Evolutionary conservation across 1,140 invertebrate genomes (phyloP).

Genomic region (Adelges cooleyi): DNA sequence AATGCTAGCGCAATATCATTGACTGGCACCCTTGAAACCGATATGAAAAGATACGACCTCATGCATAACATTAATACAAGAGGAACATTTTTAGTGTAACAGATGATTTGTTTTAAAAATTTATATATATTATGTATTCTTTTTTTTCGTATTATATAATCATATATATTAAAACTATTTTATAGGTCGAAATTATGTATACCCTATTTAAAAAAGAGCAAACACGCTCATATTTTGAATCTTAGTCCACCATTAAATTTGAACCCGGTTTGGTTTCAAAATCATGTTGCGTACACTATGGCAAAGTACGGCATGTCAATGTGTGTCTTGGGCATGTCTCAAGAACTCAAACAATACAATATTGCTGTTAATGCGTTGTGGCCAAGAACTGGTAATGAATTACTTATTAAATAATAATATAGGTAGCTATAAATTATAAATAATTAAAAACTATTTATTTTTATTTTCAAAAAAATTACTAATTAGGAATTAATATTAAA

Average conservation of each 20-base stretch:
- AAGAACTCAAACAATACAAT: constrained; percentile 70
- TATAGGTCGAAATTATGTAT: constrained; percentile 88
- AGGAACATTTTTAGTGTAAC: constrained; percentile 85
- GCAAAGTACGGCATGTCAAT: constrained; percentile 99
- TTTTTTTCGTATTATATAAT: not conserved
- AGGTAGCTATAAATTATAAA: no score
- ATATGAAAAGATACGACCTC: constrained; percentile 92
- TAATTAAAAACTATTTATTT: no score
- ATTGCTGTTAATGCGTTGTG: constrained; percentile 95
- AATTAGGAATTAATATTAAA: no score
- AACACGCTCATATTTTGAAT: constrained; percentile 92
- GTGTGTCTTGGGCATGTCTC: constrained; percentile 92
- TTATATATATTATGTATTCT: not conserved
- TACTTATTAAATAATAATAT: no score
- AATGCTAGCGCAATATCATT: constrained; percentile 95
- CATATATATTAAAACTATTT: no score
- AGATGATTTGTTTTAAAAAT: constrained; percentile 36
- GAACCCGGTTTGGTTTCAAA: constrained; percentile 75
- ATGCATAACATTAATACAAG: constrained; percentile 87
- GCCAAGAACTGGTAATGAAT: constrained; percentile 71
- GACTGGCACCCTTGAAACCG: constrained; percentile 70
- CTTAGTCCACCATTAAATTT: constrained; percentile 88
- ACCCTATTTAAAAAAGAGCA: constrained; percentile 76
- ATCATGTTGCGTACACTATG: constrained; percentile 95
- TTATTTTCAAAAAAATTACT: no score